A percentile compares a stretch with the other conserved stretches of the same genome.
Conservation (phyloP, 1,140 invertebrate genomes). For the Orussus abietinus region DNA sequence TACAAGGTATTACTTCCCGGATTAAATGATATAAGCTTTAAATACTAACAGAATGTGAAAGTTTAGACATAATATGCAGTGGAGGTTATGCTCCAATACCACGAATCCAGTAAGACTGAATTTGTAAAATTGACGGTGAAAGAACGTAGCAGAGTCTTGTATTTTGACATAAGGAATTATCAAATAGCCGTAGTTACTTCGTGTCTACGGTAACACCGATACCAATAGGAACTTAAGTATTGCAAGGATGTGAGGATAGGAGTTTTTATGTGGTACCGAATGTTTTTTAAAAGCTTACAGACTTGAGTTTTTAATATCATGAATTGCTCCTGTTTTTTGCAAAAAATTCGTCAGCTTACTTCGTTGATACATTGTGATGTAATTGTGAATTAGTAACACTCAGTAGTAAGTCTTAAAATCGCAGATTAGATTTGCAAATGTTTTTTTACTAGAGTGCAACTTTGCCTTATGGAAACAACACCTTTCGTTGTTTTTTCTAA, state of each 20-base stretch:
- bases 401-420: conserved; percentile 12
- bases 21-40: conserved; percentile 17
- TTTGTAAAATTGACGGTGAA: conserved; percentile 6
- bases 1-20: conserved; percentile 25
- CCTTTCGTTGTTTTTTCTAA: conserved; percentile 19
- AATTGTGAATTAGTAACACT: conserved; percentile 7
- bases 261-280: too few relatives aligned
- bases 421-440: conserved; percentile 24
- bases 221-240: too few relatives aligned
- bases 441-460: conserved; percentile 22
- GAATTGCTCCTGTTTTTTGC: too few relatives aligned
- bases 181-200: background rate
- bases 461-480: conserved; percentile 1
- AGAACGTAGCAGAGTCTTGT: background rate
- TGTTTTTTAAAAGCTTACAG: too few relatives aligned
- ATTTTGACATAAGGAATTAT: conserved; percentile 1
- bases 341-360: too few relatives aligned
- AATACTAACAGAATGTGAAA: conserved; percentile 19
- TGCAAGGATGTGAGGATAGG: too few relatives aligned
- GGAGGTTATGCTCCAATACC: background rate
- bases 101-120: conserved; percentile 2
- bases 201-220: background rate
- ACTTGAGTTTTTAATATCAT: too few relatives aligned
- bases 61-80: conserved; percentile 14
- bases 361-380: too few relatives aligned